Conservation (phyloP, 2,888 invertebrate genomes). For the Elgonia sp. region DNA sequence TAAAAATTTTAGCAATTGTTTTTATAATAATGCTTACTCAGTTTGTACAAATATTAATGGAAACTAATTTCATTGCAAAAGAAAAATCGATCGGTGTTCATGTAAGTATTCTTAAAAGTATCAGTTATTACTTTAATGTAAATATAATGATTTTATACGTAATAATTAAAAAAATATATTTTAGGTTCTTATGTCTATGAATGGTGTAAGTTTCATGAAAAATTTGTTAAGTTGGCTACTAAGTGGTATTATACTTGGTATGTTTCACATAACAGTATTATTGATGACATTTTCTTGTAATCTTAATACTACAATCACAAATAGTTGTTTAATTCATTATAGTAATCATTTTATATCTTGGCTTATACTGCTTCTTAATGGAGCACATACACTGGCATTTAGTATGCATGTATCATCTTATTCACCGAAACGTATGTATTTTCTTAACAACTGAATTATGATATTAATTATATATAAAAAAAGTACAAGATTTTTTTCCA, state of each 20-base stretch:
- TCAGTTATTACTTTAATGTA: too few species aligned
- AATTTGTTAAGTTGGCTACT: background rate
- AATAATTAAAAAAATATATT: background rate
- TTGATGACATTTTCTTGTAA: background rate
- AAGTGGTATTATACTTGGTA: background rate
- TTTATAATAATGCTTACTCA: background rate
- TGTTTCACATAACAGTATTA: background rate
- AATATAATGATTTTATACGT: background rate
- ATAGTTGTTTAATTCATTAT: background rate
- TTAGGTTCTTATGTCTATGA: background rate
- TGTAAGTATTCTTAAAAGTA: background rate
- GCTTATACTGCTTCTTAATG: background rate
- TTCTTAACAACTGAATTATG: too few species aligned
- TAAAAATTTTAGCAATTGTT: background rate
- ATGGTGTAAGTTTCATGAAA: background rate
- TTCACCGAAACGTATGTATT: background rate
- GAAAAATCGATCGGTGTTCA: background rate
- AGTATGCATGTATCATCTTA: conserved; percentile 5
- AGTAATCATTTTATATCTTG: background rate
- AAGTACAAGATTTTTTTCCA: too few species aligned
- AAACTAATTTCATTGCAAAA: background rate
- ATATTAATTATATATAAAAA: too few species aligned
- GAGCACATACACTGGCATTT: background rate
- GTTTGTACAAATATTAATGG: background rate
- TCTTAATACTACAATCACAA: background rate